A percentile compares a stretch with the other conserved stretches of the same genome.
These are phyloP conservation scores for Plebejus argus DNA, from an alignment of 2,888 invertebrate species.

Conservation along the genomic window DNA sequence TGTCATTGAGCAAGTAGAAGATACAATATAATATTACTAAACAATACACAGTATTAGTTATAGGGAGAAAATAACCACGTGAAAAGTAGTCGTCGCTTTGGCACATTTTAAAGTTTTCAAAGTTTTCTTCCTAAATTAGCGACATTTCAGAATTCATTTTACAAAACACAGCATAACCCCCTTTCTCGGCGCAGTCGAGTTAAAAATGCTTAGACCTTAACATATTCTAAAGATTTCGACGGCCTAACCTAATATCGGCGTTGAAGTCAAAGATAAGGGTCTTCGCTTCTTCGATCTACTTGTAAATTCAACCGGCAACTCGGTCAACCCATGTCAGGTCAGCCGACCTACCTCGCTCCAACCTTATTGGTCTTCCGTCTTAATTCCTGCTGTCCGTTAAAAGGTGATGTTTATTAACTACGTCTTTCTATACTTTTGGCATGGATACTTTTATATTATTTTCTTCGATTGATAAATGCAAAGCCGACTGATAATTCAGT, in stretches of 20 bases:
- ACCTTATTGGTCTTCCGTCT: constrained; percentile 1
- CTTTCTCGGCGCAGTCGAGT: neutral
- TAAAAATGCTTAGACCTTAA: neutral
- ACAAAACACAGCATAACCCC: neutral
- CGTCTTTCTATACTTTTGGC: neutral
- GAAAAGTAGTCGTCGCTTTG: no score
- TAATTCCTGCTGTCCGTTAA: neutral
- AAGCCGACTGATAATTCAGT: no score
- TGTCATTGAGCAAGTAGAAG: no score
- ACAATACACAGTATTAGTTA: no score
- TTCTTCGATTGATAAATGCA: neutral
- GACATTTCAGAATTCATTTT: neutral
- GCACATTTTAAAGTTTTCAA: neutral
- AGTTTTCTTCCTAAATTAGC: neutral
- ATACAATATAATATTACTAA: no score
- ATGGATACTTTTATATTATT: neutral
- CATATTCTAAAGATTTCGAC: neutral
- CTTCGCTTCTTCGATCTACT: constrained; percentile 1
- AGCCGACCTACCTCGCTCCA: neutral
- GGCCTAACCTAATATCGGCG: neutral
- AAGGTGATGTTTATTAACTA: constrained; percentile 1
- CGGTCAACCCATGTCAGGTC: constrained; percentile 25
- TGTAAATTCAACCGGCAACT: constrained; percentile 16
- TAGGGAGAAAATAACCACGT: no score
- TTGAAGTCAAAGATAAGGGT: constrained; percentile 17